phyloP scores from a whole-genome alignment of 2,888 invertebrate genomes.

The Mythimna vitellina region DNA sequence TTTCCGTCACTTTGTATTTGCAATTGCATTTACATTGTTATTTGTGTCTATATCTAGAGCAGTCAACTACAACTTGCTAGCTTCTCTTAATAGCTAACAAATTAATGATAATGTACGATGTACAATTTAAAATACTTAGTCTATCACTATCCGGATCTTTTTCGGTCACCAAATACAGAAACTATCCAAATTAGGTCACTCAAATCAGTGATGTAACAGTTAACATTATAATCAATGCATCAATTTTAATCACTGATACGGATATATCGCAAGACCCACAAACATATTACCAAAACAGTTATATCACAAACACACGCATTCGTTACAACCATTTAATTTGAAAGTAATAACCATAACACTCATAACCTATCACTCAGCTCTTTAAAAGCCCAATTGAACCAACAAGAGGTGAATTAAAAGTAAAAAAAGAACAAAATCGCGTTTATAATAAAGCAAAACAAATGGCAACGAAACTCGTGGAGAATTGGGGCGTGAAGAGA shows the following conservation, averaged over 20 bases:
- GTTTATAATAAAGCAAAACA: slow-evolving; percentile 71
- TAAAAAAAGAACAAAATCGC: slow-evolving; percentile 55
- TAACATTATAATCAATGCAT: slow-evolving; percentile 47
- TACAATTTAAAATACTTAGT: neutral
- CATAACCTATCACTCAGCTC: slow-evolving; percentile 58
- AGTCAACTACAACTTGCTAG: neutral
- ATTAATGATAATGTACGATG: neutral
- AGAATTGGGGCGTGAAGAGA: slow-evolving; percentile 85
- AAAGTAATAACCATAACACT: slow-evolving; percentile 57
- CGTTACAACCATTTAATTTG: slow-evolving; percentile 54
- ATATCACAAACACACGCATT: slow-evolving; percentile 62
- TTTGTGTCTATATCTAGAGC: neutral
- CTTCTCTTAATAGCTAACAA: neutral
- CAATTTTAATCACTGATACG: slow-evolving; percentile 46
- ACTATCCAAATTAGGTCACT: slow-evolving; percentile 17
- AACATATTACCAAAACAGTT: slow-evolving; percentile 49
- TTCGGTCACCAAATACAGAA: slow-evolving; percentile 34
- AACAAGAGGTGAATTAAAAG: slow-evolving; percentile 57
- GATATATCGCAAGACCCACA: slow-evolving; percentile 45
- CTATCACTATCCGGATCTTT: slow-evolving; percentile 23
- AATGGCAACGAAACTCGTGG: slow-evolving; percentile 78
- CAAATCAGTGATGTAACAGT: slow-evolving; percentile 41
- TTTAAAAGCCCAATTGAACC: slow-evolving; percentile 63
- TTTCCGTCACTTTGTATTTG: slow-evolving; percentile 40
- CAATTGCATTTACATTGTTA: slow-evolving; percentile 12